phyloP scores from a whole-genome alignment of 2,888 invertebrate species.

The Heterodera filipjevi region DNA sequence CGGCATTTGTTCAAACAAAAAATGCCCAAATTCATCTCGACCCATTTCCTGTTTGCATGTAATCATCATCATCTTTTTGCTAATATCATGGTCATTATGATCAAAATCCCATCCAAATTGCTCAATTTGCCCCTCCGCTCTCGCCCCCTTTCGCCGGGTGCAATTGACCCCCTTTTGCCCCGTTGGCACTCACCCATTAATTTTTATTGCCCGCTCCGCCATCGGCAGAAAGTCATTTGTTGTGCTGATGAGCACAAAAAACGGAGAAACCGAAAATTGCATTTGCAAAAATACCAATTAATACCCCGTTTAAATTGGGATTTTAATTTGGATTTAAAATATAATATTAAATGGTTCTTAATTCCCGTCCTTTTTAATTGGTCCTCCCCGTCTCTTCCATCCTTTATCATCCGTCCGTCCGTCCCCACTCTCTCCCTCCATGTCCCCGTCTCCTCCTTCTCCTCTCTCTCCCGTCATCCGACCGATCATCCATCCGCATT shows the following conservation, averaged over 20 bases:
- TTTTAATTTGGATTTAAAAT: no score
- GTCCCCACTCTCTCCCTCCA: not conserved
- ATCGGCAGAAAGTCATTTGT: no score
- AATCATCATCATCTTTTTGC: not conserved
- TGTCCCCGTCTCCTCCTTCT: not conserved
- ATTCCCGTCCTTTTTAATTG: not conserved
- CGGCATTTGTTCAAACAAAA: not conserved
- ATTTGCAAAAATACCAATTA: no score
- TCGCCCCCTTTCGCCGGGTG: no score
- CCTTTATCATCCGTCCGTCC: not conserved
- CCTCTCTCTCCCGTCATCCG: not conserved
- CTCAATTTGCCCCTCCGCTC: slow-evolving; percentile 1
- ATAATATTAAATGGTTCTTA: not conserved
- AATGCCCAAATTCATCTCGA: not conserved
- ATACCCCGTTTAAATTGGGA: no score
- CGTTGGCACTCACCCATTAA: not conserved
- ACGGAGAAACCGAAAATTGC: no score
- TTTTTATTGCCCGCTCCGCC: not conserved
- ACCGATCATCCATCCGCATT: slow-evolving; percentile 5
- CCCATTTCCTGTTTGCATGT: not conserved
- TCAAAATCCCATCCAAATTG: not conserved
- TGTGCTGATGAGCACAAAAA: no score
- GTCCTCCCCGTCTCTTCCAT: not conserved
- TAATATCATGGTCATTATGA: no score
- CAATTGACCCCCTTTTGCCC: not conserved